Evolutionary conservation across 2,888 invertebrate species (phyloP).

Genomic region (Orgyia antiqua): DNA sequence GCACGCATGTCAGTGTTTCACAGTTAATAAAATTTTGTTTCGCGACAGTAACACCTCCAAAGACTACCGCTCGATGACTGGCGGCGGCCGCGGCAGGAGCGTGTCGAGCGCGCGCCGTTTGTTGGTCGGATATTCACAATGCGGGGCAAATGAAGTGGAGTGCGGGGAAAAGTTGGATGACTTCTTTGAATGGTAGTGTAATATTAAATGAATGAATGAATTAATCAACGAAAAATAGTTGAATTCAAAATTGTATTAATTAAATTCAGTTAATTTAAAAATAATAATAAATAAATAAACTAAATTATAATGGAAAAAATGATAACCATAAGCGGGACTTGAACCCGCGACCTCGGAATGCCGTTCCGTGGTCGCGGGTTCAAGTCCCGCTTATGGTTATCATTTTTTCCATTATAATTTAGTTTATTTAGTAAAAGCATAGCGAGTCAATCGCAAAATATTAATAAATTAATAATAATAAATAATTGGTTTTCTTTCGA

Average conservation of each 20-base stretch:
- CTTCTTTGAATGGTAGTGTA: slow-evolving; percentile 34
- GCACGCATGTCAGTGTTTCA: slow-evolving; percentile 63
- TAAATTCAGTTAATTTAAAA: neutral
- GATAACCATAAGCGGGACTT: too few species aligned
- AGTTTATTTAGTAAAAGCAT: too few species aligned
- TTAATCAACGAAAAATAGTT: slow-evolving; percentile 10
- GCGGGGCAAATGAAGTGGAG: slow-evolving; percentile 22
- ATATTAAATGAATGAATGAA: slow-evolving; percentile 45
- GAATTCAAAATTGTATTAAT: slow-evolving; percentile 4
- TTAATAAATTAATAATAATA: too few species aligned
- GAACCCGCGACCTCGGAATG: too few species aligned
- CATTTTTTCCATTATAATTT: too few species aligned
- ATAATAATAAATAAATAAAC: too few species aligned
- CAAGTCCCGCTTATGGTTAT: too few species aligned
- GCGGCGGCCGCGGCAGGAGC: slow-evolving; percentile 28
- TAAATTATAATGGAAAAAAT: too few species aligned
- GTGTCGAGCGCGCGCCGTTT: slow-evolving; percentile 38
- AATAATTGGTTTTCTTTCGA: too few species aligned
- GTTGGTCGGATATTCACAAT: slow-evolving; percentile 37
- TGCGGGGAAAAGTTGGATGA: slow-evolving; percentile 18
- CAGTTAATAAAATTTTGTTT: slow-evolving; percentile 28
- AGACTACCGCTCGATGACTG: slow-evolving; percentile 72
- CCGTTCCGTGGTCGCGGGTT: too few species aligned
- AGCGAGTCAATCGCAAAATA: too few species aligned
- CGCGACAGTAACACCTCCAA: slow-evolving; percentile 30